A percentile compares a stretch with the other conserved stretches of the same genome.
phyloP scores from a whole-genome alignment of 2,888 invertebrate species.

The Ormyrus nitidulus region DNA sequence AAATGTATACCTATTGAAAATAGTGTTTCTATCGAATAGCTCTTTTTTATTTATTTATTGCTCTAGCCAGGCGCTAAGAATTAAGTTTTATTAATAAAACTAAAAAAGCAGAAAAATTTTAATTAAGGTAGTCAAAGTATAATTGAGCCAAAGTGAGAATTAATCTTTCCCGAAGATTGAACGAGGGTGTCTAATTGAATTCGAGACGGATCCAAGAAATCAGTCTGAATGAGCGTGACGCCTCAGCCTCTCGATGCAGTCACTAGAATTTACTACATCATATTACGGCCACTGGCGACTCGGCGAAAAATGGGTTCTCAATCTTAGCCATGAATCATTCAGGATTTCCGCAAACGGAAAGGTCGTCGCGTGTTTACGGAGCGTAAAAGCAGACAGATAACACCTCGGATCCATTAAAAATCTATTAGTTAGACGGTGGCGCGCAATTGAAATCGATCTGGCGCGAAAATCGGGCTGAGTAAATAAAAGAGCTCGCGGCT shows the following conservation, averaged over 20 bases:
- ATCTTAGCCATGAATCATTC: constrained; percentile 20
- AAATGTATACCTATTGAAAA: too few relatives aligned
- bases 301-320: too few relatives aligned
- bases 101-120: too few relatives aligned
- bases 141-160: too few relatives aligned
- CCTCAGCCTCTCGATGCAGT: too few relatives aligned
- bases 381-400: constrained; percentile 16
- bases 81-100: too few relatives aligned
- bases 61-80: too few relatives aligned
- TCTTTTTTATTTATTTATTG: too few relatives aligned
- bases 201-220: not conserved
- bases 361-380: constrained; percentile 27
- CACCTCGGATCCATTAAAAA: not conserved
- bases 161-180: not conserved
- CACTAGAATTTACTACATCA: too few relatives aligned
- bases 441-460: constrained; percentile 9
- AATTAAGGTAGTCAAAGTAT: too few relatives aligned
- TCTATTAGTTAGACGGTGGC: not conserved
- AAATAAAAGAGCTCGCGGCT: not conserved
- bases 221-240: constrained; percentile 24
- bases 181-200: constrained; percentile 5
- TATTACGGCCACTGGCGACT: too few relatives aligned
- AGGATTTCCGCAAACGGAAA: constrained; percentile 24
- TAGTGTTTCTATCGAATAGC: too few relatives aligned
- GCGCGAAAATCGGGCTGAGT: not conserved